These are phyloP conservation scores for Meriones unguiculatus DNA, from an alignment of 2,113 vertebrate genomes.

Conservation along the genomic window DNA sequence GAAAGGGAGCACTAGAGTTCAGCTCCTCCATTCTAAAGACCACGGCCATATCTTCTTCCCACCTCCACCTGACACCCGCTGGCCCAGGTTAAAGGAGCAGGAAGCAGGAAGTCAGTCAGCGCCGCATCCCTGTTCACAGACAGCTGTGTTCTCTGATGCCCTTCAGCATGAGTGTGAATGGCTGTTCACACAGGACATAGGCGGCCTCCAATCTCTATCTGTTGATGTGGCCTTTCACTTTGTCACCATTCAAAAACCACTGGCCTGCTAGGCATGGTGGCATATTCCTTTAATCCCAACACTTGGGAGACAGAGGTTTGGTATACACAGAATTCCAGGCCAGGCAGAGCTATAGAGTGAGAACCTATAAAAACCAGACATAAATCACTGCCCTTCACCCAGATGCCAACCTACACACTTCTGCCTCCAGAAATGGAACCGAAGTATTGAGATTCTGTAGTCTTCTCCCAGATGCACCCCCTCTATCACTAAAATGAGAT, in stretches of 20 bases:
- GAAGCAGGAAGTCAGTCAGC: neutral
- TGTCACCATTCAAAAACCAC: neutral
- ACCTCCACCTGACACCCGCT: neutral
- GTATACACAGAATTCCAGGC: neutral
- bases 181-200: neutral
- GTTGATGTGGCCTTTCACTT: neutral
- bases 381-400: neutral
- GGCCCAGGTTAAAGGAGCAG: neutral
- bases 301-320: neutral
- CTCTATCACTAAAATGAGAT: no score
- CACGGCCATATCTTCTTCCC: neutral
- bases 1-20: neutral
- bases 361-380: neutral
- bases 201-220: neutral
- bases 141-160: neutral
- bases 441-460: no score
- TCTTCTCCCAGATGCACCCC: no score
- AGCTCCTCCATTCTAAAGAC: neutral
- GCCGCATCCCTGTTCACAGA: neutral
- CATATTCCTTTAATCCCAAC: neutral
- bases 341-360: neutral
- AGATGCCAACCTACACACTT: neutral
- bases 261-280: neutral
- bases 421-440: neutral
- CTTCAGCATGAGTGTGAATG: accelerated